Evolutionary conservation across 2,797 vertebrate species (phyloP).

Genomic region (Anguilla marmorata): DNA sequence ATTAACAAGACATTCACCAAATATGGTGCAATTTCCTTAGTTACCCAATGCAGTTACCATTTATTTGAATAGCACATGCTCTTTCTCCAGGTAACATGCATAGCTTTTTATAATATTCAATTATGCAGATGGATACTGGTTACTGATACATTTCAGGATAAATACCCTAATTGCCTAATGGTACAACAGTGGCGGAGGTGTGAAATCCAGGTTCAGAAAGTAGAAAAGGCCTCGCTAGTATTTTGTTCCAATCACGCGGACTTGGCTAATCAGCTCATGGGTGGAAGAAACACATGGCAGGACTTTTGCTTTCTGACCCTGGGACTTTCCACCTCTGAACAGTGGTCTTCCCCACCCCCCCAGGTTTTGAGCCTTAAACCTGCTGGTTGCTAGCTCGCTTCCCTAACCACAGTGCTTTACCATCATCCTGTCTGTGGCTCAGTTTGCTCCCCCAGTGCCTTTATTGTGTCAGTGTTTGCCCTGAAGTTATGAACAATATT

Average conservation of each 20-base stretch:
- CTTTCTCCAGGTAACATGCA: background rate
- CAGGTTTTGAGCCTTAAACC: background rate
- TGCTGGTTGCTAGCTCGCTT: background rate
- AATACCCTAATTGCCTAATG: background rate
- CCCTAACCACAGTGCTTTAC: slow-evolving; percentile 2
- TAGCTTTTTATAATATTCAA: background rate
- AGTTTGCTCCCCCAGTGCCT: background rate
- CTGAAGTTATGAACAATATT: background rate
- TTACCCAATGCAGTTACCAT: background rate
- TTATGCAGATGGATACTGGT: background rate
- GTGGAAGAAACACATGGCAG: too few species aligned
- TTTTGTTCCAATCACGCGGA: too few species aligned
- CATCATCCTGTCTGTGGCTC: background rate
- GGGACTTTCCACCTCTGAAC: background rate
- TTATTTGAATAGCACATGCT: background rate
- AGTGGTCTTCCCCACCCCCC: background rate
- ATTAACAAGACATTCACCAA: background rate
- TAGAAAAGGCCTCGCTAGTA: too few species aligned
- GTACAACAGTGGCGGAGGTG: background rate
- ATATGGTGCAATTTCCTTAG: background rate
- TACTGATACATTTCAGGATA: background rate
- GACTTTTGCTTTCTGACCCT: too few species aligned
- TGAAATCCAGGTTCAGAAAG: too few species aligned
- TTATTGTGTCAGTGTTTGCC: background rate
- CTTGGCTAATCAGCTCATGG: too few species aligned